These are phyloP conservation scores for Myrmecophaga tridactyla DNA, from an alignment of 2,113 vertebrate species.

Conservation along the genomic window DNA sequence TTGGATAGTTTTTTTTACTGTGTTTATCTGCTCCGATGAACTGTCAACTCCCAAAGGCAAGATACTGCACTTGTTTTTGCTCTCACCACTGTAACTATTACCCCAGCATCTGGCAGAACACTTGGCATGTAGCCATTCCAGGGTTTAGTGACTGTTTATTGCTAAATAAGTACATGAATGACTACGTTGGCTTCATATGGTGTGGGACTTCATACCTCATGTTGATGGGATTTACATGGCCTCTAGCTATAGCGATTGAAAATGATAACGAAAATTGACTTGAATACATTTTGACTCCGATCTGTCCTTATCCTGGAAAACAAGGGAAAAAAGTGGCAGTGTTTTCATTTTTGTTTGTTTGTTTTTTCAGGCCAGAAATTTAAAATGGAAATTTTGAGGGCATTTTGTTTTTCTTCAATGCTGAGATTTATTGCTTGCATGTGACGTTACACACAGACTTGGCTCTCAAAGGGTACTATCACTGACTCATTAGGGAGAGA, in stretches of 20 bases:
- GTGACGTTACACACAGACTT: background rate
- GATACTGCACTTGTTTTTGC: background rate
- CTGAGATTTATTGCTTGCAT: slow-evolving; percentile 40
- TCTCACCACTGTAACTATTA: background rate
- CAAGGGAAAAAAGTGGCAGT: background rate
- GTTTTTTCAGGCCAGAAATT: background rate
- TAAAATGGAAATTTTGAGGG: background rate
- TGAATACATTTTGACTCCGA: background rate
- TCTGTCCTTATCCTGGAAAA: background rate
- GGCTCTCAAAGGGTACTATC: slow-evolving; percentile 26
- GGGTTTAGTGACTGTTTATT: background rate
- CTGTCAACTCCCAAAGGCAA: background rate
- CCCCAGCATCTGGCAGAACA: background rate
- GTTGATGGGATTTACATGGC: background rate
- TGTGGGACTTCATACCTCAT: background rate
- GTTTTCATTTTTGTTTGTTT: background rate
- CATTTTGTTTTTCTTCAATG: slow-evolving; percentile 32
- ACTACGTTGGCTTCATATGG: background rate
- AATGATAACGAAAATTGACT: background rate
- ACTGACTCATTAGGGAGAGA: slow-evolving; percentile 59
- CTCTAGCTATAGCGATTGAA: background rate
- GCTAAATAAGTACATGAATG: background rate
- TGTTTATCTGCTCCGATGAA: background rate
- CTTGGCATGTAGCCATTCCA: background rate
- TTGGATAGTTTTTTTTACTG: background rate